A percentile compares a stretch with the other conserved stretches of the same genome.
These are phyloP conservation scores for Steinernema hermaphroditum DNA, from an alignment of 2,888 invertebrate genomes.

Conservation along the genomic window DNA sequence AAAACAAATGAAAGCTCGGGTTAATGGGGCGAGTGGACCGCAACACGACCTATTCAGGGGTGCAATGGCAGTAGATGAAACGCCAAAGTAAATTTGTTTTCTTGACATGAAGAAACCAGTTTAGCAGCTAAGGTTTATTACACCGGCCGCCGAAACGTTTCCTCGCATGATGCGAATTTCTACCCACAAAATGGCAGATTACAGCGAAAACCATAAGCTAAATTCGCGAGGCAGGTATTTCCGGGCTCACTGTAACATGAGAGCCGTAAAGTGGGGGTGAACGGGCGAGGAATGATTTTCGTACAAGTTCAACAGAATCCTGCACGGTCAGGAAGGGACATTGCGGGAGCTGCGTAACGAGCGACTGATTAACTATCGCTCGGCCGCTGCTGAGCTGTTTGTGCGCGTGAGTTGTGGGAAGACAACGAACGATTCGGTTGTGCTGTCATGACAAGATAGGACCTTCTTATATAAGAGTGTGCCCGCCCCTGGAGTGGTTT, in stretches of 20 bases:
- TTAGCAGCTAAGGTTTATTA: constrained; percentile 11
- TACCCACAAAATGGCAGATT: not conserved
- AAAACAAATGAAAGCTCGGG: too few relatives aligned
- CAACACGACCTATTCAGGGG: not conserved
- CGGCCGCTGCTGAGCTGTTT: constrained; percentile 17
- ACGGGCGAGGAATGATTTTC: too few relatives aligned
- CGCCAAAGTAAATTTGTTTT: constrained; percentile 21
- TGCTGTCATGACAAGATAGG: constrained; percentile 29
- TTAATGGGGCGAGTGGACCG: not conserved
- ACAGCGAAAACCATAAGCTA: not conserved
- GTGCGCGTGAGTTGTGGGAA: constrained; percentile 29
- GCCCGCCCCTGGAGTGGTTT: constrained; percentile 31
- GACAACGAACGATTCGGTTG: constrained; percentile 25
- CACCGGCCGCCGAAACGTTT: constrained; percentile 20
- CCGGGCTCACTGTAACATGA: not conserved
- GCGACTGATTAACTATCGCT: not conserved
- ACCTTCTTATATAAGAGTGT: constrained; percentile 29
- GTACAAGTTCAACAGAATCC: not conserved
- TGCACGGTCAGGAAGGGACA: not conserved
- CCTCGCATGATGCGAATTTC: not conserved
- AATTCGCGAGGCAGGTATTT: not conserved
- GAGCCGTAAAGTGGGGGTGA: constrained; percentile 3
- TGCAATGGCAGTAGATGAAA: not conserved
- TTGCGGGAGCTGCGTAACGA: not conserved
- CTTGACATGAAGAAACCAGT: constrained; percentile 23